Conservation (phyloP, 2,888 invertebrate genomes). For the Apomyelois bistriatella region DNA sequence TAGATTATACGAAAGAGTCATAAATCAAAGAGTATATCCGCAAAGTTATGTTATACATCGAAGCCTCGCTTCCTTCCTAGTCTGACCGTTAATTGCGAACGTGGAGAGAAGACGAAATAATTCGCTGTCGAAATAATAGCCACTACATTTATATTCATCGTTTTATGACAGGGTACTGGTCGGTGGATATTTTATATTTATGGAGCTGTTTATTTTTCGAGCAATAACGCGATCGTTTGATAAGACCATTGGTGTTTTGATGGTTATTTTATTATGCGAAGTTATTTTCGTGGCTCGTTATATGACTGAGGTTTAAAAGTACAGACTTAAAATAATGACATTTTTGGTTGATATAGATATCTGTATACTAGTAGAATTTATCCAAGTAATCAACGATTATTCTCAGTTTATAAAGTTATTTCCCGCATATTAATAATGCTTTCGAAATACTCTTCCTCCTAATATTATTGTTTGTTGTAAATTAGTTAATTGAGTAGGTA, state of each 20-base stretch:
- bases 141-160: constrained; percentile 55
- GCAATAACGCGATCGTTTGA: constrained; percentile 11
- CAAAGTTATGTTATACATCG: constrained; percentile 54
- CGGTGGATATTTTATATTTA: constrained; percentile 53
- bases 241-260: constrained; percentile 2
- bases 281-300: constrained; percentile 5
- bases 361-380: too few species aligned
- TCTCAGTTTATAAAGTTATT: too few species aligned
- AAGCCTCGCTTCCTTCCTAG: constrained; percentile 54
- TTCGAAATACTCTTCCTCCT: too few species aligned
- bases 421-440: too few species aligned
- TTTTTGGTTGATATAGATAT: too few species aligned
- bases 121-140: constrained; percentile 50
- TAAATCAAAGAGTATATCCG: constrained; percentile 55
- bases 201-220: constrained; percentile 21
- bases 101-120: constrained; percentile 53
- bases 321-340: neutral
- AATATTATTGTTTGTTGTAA: too few species aligned
- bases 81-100: constrained; percentile 52
- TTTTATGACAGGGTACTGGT: constrained; percentile 47
- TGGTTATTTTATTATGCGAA: constrained; percentile 1
- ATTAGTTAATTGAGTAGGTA: too few species aligned
- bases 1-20: constrained; percentile 38
- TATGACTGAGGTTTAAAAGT: neutral
- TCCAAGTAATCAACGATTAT: too few species aligned